Conservation (phyloP, 2,113 vertebrate species). For the Poeciliopsis retropinna region DNA sequence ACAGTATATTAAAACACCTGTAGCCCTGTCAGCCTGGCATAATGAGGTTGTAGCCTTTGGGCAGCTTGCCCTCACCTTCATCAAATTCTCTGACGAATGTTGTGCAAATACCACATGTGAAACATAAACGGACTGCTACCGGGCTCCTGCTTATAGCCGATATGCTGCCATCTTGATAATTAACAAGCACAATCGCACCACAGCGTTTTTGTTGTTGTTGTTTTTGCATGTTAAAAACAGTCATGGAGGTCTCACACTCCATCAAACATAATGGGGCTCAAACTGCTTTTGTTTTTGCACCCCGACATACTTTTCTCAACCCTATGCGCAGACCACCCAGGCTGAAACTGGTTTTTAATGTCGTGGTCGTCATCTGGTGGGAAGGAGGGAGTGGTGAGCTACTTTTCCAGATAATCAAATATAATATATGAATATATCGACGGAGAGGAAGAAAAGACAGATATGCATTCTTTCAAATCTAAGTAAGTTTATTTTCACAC, state of each 20-base stretch:
- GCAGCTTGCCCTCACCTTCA: neutral
- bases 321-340: neutral
- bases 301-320: neutral
- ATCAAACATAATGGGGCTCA: neutral
- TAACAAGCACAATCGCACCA: neutral
- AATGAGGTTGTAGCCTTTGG: neutral
- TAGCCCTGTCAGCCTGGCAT: neutral
- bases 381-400: neutral
- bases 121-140: neutral
- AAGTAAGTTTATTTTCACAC: neutral
- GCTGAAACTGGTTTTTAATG: neutral
- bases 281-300: neutral
- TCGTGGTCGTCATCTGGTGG: too few relatives aligned
- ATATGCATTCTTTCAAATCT: neutral
- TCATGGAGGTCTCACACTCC: neutral
- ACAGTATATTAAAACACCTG: neutral
- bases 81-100: neutral
- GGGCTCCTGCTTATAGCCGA: neutral
- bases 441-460: neutral
- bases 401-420: neutral
- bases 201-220: neutral
- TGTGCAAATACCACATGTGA: neutral
- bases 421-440: conserved; percentile 3
- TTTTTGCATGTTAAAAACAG: neutral
- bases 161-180: neutral